Conservation (phyloP, 2,797 vertebrate genomes). For the Sebastes alutus region DNA sequence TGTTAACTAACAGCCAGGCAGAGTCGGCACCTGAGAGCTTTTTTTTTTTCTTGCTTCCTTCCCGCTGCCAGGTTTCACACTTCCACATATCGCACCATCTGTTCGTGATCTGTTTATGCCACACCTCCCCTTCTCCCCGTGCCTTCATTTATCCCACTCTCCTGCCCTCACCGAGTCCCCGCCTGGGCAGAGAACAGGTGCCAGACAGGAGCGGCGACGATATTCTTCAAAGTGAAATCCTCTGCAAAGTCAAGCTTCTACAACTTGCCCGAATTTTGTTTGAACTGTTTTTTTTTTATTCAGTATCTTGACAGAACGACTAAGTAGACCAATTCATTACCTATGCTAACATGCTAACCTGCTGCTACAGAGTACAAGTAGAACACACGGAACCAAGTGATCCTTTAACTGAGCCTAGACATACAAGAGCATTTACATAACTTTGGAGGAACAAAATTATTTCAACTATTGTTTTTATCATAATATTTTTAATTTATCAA, state of each 20-base stretch:
- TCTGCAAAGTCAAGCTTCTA: conserved; percentile 50
- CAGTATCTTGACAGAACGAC: neutral
- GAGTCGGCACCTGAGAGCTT: conserved; percentile 68
- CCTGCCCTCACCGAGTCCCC: conserved; percentile 42
- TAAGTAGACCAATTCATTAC: neutral
- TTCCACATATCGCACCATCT: conserved; percentile 79
- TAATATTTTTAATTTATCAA: neutral
- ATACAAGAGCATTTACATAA: neutral
- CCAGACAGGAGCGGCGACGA: conserved; percentile 45
- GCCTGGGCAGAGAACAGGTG: conserved; percentile 67
- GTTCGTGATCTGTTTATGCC: conserved; percentile 74
- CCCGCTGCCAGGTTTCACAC: conserved; percentile 76
- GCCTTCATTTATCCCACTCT: conserved; percentile 44
- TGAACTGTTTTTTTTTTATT: neutral
- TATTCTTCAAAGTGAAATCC: conserved; percentile 50
- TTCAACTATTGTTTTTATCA: neutral
- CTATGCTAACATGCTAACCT: neutral
- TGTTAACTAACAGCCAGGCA: conserved; percentile 70
- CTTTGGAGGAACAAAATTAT: neutral
- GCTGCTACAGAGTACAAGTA: neutral
- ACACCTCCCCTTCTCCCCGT: conserved; percentile 50
- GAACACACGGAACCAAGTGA: neutral
- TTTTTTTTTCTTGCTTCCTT: conserved; percentile 33
- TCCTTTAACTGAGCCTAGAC: neutral
- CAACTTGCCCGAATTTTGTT: conserved; percentile 7